These are phyloP conservation scores for Misgurnus mizolepis DNA, from an alignment of 2,113 vertebrate genomes.

Conservation along the genomic window DNA sequence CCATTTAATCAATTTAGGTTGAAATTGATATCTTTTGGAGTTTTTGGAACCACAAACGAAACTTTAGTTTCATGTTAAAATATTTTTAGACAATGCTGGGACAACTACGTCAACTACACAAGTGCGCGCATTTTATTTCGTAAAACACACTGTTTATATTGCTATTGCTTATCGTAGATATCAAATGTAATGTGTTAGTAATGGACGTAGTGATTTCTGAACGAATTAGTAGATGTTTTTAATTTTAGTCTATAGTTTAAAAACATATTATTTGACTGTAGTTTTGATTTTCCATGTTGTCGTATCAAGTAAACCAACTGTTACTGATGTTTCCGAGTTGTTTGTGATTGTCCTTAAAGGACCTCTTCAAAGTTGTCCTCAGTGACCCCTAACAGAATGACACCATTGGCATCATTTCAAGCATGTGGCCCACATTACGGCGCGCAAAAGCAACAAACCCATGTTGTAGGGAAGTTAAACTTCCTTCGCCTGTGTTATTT, in stretches of 20 bases:
- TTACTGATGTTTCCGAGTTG: slow-evolving; percentile 22
- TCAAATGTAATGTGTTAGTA: background rate
- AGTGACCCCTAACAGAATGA: slow-evolving; percentile 37
- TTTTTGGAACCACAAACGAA: background rate
- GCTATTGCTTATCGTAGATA: background rate
- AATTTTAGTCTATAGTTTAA: background rate
- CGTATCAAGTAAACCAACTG: slow-evolving; percentile 23
- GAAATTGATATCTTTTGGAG: background rate
- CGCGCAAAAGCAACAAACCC: slow-evolving; percentile 46
- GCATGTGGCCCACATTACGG: slow-evolving; percentile 40
- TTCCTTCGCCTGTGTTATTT: slow-evolving; percentile 11
- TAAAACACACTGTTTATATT: background rate
- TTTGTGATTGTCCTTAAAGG: slow-evolving; percentile 18
- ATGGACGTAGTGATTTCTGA: background rate
- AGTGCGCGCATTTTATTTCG: background rate
- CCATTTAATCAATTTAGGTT: background rate
- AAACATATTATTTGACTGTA: slow-evolving; percentile 1
- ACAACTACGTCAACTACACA: background rate
- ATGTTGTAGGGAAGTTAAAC: slow-evolving; percentile 10
- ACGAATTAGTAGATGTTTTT: background rate
- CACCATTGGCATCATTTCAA: slow-evolving; percentile 31
- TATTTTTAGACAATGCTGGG: background rate
- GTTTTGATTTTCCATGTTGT: slow-evolving; percentile 1
- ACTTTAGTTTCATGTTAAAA: background rate
- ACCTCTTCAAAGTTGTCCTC: slow-evolving; percentile 34